Base-by-base conservation (phyloP, 1,140 invertebrate genomes). In the Bombyx mandarina region DNA sequence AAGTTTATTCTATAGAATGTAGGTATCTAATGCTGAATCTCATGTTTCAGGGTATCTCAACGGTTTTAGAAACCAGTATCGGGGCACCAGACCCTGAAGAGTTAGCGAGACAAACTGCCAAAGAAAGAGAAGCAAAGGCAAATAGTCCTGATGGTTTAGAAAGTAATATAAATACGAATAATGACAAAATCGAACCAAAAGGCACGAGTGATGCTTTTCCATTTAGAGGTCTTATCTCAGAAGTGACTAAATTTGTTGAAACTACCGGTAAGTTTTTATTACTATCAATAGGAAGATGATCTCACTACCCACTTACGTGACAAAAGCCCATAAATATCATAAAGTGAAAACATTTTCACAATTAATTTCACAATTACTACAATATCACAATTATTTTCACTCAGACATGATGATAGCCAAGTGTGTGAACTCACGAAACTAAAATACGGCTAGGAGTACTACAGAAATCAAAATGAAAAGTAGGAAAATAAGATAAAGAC, bases 1-100 rank as follows among this genome's bases (percentile, higher is more conserved):
- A 3, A 45, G 10, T 45, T 55, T 7, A 6, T 52, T 47, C 8
- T 35, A 18, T 18, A 18, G 12, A 18, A 18, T 18, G 12, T 18
- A 18, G 12, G 12, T 18, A 18, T 18, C 12, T 10, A 6, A 43
- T 12, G 45, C 12, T 35, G 4, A 35, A 45, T 54, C 5, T 45
- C 35, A 52, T 8, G 4, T 76, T 79, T 26, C 65, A 89, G 87
- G 87, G 86, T 6, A 80, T 89, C 52, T 75, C 81, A 63, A 93
- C 92, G 50, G 92, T 96, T 9, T 78, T 96, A 58, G 94, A 95
- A 85, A 91, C 91, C 51, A 90, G 91, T 45, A 92, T 97, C 50
- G 94, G 93, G 35, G 92, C 92, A 7, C 93, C 94, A 26, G 91
- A 94, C 73, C 93, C 94, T 10, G 91, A 93, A 75, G 92, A 95